Evolutionary conservation across 64 coral and sea anemone genomes (phyloP), one percentile per base, ranked within the genome.

Genomic region (Pocillopora verrucosa): DNA sequence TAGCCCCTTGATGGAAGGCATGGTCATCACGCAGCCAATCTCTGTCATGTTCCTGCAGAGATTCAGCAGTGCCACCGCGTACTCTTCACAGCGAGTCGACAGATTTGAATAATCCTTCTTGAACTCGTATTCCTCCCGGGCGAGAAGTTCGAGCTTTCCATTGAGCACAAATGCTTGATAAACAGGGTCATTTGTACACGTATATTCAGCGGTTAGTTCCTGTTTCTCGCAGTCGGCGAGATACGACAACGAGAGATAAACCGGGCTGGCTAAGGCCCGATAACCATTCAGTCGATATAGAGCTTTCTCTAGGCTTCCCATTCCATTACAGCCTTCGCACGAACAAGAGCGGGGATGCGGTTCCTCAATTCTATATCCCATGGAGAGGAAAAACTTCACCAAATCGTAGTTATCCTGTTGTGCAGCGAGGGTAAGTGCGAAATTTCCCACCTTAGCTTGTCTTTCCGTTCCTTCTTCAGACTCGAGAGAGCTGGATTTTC

Each of bases 141-240:
- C 93, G 19, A 94, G 78, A 36, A 78, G 74, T 65, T 94, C 89
- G 5, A 94, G 77, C 60, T 91, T 94, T 73, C 93, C 76, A 76
- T 94, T 94, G 11, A 94, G 75, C 12, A 87, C 93, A 91, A 94
- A 94, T 0, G 93, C 93, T 58, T 86, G 93, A 34, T 87, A 82
- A 34, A 94, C 87, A 5, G 93, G 93, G 61, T 94, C 93, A 14
- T 76, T 75, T 3, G 56, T 87, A 11, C 24, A 10, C 13, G 24
- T 10, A 7, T 63, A 13, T 22, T 36, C 76, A 36, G 13, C 76
- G n/a, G 63, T 13, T 19, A 72, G 17, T 86, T 85, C 56, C 10
- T 24, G 41, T 3, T 61, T 26, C 26, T 65, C 87, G 15, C 63
- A 87, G 36, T 85, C 83, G 16, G 65, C 76, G 41, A 94, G 69